A percentile compares a stretch with the other conserved stretches of the same genome.
Evolutionary conservation across 2,113 vertebrate genomes (phyloP).

Genomic region (Dendrocopos noguchii): DNA sequence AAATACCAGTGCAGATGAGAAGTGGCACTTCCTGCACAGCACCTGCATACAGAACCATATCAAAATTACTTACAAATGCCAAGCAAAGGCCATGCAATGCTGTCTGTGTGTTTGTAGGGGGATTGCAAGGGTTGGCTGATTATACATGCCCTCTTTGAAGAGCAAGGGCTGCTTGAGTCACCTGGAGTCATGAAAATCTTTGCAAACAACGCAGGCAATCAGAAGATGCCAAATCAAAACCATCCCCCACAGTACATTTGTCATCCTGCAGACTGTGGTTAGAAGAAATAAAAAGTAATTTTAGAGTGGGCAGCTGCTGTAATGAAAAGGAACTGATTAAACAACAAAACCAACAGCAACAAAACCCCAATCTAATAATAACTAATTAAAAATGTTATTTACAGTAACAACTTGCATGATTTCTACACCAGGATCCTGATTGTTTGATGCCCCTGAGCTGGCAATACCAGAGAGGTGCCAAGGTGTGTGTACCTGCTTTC

Average conservation of each 20-base stretch:
- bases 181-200: not conserved
- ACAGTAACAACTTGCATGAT: not conserved
- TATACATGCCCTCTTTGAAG: not conserved
- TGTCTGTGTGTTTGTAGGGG: not conserved
- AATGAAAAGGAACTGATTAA: not conserved
- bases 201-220: not conserved
- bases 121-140: not conserved
- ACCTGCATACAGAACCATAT: not conserved
- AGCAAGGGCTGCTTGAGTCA: not conserved
- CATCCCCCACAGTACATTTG: not conserved
- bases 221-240: not conserved
- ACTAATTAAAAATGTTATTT: not conserved
- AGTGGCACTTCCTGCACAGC: not conserved
- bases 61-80: not conserved
- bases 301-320: not conserved
- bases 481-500: accelerated
- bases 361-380: not conserved
- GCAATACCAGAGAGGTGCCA: not conserved
- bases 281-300: not conserved
- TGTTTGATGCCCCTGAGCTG: not conserved
- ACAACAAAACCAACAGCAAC: not conserved
- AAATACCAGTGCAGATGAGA: not conserved
- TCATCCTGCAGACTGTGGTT: not conserved
- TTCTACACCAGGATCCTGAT: not conserved
- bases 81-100: not conserved